Conservation (phyloP, 2,888 invertebrate species). For the Drosophila percnosoma region DNA sequence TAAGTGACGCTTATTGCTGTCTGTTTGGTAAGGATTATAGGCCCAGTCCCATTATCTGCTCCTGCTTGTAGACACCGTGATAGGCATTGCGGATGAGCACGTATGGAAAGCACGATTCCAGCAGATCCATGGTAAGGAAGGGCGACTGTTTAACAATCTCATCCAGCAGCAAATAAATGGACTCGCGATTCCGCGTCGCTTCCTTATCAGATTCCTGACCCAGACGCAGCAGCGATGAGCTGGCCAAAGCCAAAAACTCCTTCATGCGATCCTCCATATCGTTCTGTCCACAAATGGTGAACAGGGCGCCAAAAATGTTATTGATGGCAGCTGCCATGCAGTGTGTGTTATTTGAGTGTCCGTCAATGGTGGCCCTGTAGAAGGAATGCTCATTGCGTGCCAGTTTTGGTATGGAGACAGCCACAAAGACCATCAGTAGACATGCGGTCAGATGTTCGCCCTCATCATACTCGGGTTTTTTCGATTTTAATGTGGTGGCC, state of each 20-base stretch:
- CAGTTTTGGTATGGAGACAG: slow-evolving; percentile 97
- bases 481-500: slow-evolving; percentile 94
- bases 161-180: slow-evolving; percentile 97
- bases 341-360: slow-evolving; percentile 99
- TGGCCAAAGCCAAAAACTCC: slow-evolving; percentile 96
- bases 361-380: slow-evolving; percentile 94
- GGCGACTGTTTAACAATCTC: slow-evolving; percentile 99
- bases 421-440: slow-evolving; percentile 98
- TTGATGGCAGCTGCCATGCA: slow-evolving; percentile 99
- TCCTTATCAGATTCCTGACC: slow-evolving; percentile 99
- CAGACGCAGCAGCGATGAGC: slow-evolving; percentile 96
- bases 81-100: slow-evolving; percentile 98
- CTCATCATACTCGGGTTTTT: slow-evolving; percentile 94
- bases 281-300: slow-evolving; percentile 97
- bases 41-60: slow-evolving; percentile 86
- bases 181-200: slow-evolving; percentile 96
- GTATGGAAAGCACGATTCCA: slow-evolving; percentile 99
- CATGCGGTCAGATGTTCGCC: slow-evolving; percentile 98
- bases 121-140: slow-evolving; percentile 98
- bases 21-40: slow-evolving; percentile 39
- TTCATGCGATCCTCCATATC: slow-evolving; percentile 99
- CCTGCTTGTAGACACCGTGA: slow-evolving; percentile 97
- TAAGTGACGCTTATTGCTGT: background rate
- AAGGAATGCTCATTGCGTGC: slow-evolving; percentile 96
- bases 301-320: slow-evolving; percentile 97